phyloP scores from a whole-genome alignment of 2,113 vertebrate species.

The Onychorhynchus coronatus region DNA sequence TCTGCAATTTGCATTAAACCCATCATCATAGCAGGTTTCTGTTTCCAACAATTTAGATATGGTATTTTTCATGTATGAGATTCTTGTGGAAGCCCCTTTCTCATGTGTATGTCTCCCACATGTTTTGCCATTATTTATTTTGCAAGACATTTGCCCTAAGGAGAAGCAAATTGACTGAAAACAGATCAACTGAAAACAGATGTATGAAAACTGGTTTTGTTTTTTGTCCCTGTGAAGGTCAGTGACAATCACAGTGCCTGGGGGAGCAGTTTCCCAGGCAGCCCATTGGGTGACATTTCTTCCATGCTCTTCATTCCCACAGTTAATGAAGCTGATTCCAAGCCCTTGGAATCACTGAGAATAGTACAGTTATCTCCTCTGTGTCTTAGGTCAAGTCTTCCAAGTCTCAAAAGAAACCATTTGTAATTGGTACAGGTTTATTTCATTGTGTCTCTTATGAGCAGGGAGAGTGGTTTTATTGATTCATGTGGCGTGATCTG shows the following conservation, averaged over 20 bases:
- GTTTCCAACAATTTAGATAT: not conserved
- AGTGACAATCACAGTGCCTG: not conserved
- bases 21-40: not conserved
- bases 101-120: fast-evolving
- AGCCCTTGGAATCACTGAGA: not conserved
- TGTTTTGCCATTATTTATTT: not conserved
- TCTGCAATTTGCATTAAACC: not conserved
- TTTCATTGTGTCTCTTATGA: not conserved
- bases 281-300: not conserved
- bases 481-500: not conserved
- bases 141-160: fast-evolving
- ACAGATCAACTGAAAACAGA: not conserved
- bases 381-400: not conserved
- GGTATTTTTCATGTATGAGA: fast-evolving
- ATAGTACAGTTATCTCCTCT: not conserved
- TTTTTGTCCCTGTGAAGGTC: not conserved
- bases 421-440: not conserved
- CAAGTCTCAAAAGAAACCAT: not conserved
- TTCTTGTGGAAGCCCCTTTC: not conserved
- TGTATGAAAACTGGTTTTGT: not conserved
- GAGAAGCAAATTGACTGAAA: not conserved
- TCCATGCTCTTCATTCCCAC: not conserved
- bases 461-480: not conserved
- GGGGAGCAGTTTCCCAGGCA: constrained; percentile 2
- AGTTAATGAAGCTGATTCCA: not conserved